Evolutionary conservation across 2,113 vertebrate genomes (phyloP).

Genomic region (Bettongia penicillata): DNA sequence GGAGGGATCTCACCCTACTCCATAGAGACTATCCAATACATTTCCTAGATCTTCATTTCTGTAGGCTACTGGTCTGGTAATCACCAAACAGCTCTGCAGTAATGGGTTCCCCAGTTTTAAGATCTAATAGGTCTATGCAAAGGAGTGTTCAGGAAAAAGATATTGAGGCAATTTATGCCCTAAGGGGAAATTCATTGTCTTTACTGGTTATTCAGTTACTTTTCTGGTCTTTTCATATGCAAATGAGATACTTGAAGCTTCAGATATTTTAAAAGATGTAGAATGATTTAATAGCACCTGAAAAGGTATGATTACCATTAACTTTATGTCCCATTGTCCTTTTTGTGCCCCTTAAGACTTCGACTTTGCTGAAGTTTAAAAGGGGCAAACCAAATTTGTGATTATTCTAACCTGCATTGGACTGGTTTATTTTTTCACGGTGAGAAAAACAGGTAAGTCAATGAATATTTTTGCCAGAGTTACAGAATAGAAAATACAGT

Average conservation of each 20-base stretch:
- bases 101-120: neutral
- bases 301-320: neutral
- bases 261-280: neutral
- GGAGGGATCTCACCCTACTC: neutral
- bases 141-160: neutral
- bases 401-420: neutral
- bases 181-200: neutral
- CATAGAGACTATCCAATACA: neutral
- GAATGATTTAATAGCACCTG: neutral
- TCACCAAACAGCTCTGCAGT: neutral
- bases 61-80: neutral
- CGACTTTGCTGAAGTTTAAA: neutral
- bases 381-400: neutral
- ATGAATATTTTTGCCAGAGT: neutral
- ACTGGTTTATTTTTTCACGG: neutral
- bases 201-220: neutral
- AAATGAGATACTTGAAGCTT: neutral
- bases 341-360: neutral
- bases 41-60: neutral
- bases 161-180: neutral
- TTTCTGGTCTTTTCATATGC: neutral
- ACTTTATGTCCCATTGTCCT: neutral
- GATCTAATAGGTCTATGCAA: neutral
- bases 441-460: neutral
- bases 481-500: neutral